Evolutionary conservation across 1,140 invertebrate genomes (phyloP).

Genomic region (Onthophagus taurus): DNA sequence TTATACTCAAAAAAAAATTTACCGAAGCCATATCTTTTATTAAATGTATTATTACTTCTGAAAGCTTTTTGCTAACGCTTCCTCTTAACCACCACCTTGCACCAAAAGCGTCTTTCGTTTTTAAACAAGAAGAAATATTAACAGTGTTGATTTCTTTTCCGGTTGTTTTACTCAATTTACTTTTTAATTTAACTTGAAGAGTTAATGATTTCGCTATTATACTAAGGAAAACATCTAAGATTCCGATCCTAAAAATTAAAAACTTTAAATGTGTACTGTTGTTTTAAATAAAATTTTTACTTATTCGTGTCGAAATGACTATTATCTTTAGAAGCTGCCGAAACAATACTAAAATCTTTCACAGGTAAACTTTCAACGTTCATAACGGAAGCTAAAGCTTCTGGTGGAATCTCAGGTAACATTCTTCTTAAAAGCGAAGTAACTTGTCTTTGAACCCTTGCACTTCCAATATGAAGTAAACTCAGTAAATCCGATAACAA

Average conservation of each 20-base stretch:
- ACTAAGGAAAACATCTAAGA: constrained; percentile 78
- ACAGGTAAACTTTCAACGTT: constrained; percentile 61
- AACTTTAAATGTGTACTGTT: constrained; percentile 8
- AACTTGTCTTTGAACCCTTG: constrained; percentile 87
- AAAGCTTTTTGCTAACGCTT: constrained; percentile 68
- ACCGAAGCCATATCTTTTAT: constrained; percentile 88
- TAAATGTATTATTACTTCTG: constrained; percentile 78
- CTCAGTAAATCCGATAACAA: constrained; percentile 77
- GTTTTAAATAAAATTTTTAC: neutral
- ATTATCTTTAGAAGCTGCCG: constrained; percentile 40
- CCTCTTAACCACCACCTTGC: constrained; percentile 82
- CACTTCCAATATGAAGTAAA: constrained; percentile 86
- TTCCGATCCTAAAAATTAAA: constrained; percentile 42
- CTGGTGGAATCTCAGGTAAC: constrained; percentile 70
- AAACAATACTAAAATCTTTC: constrained; percentile 65
- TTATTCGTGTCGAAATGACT: constrained; percentile 54
- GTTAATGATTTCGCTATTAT: constrained; percentile 79
- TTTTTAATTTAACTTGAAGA: constrained; percentile 80
- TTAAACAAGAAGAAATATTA: constrained; percentile 48
- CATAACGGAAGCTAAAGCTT: constrained; percentile 54
- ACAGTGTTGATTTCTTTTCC: constrained; percentile 54
- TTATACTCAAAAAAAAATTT: constrained; percentile 35
- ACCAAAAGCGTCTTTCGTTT: constrained; percentile 46
- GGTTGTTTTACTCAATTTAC: constrained; percentile 39
- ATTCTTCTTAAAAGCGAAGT: constrained; percentile 70